Conservation (phyloP, 1,140 invertebrate genomes). For the Lordiphosa collinella region DNA sequence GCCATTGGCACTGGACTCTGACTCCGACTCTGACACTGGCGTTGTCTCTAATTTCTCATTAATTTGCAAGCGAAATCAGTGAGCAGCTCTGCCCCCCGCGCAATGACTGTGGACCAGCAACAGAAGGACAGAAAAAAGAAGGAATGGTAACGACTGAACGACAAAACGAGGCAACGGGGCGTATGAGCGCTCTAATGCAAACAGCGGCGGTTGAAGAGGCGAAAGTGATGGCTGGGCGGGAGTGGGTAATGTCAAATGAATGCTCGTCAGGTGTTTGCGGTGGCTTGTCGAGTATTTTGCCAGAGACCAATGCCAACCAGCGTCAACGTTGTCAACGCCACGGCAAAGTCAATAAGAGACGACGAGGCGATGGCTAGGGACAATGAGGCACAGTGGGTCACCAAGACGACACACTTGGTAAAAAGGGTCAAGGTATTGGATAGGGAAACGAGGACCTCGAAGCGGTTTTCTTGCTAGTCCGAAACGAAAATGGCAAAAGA, state of each 20-base stretch:
- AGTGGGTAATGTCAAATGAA: conserved; percentile 44
- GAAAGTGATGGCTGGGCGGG: not conserved
- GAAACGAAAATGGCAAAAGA: too few species aligned
- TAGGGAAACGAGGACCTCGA: too few species aligned
- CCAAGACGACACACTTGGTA: too few species aligned
- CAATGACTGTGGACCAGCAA: not conserved
- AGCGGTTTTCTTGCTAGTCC: too few species aligned
- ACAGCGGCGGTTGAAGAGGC: conserved; percentile 18
- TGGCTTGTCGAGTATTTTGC: conserved; percentile 70
- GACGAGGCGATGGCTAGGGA: conserved; percentile 11
- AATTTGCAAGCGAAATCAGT: conserved; percentile 79
- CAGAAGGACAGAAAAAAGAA: conserved; percentile 52
- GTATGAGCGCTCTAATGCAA: conserved; percentile 64
- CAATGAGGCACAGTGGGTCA: too few species aligned
- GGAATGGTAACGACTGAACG: conserved; percentile 59
- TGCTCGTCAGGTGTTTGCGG: conserved; percentile 73
- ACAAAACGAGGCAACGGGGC: conserved; percentile 64
- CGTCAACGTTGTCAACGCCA: conserved; percentile 63
- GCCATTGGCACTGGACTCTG: conserved; percentile 17
- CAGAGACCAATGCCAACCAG: conserved; percentile 53
- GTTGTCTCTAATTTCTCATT: conserved; percentile 79
- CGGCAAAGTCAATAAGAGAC: conserved; percentile 65
- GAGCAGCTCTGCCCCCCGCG: conserved; percentile 35
- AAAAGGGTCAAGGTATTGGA: too few species aligned
- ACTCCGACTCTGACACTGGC: conserved; percentile 28